Percentiles rank a stretch among this genome's conserved stretches.
These are phyloP conservation scores for Tachina fera DNA, from an alignment of 2,888 invertebrate species.

Conservation along the genomic window DNA sequence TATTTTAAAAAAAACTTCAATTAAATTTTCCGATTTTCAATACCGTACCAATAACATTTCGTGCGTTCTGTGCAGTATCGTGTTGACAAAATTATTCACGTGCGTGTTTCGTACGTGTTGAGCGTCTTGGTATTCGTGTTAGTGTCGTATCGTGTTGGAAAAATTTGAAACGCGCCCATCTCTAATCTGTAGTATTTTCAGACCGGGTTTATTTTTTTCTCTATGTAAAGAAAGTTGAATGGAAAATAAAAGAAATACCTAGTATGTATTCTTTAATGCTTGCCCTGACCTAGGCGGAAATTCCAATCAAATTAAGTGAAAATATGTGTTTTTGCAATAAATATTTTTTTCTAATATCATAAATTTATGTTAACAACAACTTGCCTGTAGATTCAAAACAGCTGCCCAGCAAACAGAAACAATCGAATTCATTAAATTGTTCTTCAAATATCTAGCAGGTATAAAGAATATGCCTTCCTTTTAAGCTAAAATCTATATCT, in stretches of 20 bases:
- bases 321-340: constrained; percentile 2
- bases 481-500: not conserved
- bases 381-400: not conserved
- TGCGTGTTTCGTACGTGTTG: no score
- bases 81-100: no score
- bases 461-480: not conserved
- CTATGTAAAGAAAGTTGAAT: no score
- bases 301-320: constrained; percentile 67
- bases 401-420: constrained; percentile 22
- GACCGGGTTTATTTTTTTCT: no score
- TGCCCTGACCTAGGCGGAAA: constrained; percentile 51
- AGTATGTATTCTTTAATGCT: not conserved
- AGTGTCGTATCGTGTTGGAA: no score
- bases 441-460: not conserved
- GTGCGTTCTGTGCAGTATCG: no score
- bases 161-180: no score
- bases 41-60: no score
- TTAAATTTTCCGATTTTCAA: no score
- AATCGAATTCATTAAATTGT: not conserved
- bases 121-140: no score
- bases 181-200: no score
- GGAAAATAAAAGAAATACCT: not conserved
- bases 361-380: not conserved
- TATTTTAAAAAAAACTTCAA: no score
- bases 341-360: not conserved